phyloP scores from a whole-genome alignment of 2,888 invertebrate genomes.

The Parnassius apollo region DNA sequence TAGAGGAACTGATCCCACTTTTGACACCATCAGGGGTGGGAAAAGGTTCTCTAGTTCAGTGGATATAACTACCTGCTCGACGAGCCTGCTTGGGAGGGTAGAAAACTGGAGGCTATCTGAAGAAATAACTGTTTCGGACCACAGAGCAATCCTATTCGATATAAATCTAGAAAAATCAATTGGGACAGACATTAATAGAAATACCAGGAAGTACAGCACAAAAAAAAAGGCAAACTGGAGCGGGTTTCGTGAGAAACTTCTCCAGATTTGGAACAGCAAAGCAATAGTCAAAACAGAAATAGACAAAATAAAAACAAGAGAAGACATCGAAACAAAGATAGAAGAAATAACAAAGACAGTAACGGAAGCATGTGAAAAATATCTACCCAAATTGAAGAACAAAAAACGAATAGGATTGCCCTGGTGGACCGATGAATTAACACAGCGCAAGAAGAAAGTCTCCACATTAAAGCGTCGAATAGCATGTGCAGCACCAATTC shows the following conservation, averaged over 20 bases:
- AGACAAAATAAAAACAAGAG: too few relatives aligned
- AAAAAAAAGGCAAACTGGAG: too few relatives aligned
- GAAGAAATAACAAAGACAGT: too few relatives aligned
- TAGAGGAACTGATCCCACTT: not conserved
- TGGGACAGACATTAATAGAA: not conserved
- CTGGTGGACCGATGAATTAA: not conserved
- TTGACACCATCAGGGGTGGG: not conserved
- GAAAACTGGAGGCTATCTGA: not conserved
- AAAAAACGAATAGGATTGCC: not conserved
- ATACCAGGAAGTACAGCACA: not conserved
- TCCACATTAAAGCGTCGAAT: constrained; percentile 6
- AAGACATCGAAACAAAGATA: too few relatives aligned
- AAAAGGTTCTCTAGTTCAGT: not conserved
- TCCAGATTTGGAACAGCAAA: too few relatives aligned
- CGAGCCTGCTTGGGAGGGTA: not conserved
- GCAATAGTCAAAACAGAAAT: too few relatives aligned
- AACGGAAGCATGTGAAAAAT: too few relatives aligned
- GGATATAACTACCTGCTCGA: not conserved
- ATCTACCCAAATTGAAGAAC: too few relatives aligned
- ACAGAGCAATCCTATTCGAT: not conserved
- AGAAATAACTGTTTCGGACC: not conserved
- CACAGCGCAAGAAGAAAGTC: too few relatives aligned
- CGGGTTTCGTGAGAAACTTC: too few relatives aligned
- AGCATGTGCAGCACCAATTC: constrained; percentile 7
- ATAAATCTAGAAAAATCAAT: not conserved